These are phyloP conservation scores for Anodontia alba DNA, from an alignment of 2,888 invertebrate genomes.

Conservation along the genomic window DNA sequence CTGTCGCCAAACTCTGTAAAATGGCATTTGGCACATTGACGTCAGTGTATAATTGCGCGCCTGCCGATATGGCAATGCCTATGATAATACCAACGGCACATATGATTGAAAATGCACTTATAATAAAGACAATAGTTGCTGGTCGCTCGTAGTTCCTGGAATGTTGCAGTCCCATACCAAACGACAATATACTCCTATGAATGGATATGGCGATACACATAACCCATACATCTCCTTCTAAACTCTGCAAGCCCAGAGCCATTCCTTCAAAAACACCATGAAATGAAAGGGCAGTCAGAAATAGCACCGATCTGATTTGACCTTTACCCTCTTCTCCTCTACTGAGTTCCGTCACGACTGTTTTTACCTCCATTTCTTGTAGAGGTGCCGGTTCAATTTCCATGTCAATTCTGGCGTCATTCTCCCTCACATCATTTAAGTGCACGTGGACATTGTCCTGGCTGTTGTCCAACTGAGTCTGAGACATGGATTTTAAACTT, in stretches of 20 bases:
- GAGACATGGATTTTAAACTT: slow-evolving; percentile 54
- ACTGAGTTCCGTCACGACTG: slow-evolving; percentile 76
- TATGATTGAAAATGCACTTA: slow-evolving; percentile 73
- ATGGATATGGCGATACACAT: slow-evolving; percentile 77
- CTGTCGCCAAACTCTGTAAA: slow-evolving; percentile 78
- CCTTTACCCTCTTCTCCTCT: slow-evolving; percentile 71
- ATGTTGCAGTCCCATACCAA: slow-evolving; percentile 77
- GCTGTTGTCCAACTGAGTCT: background rate
- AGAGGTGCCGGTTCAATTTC: slow-evolving; percentile 67
- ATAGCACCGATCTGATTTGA: slow-evolving; percentile 77
- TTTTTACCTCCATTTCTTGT: slow-evolving; percentile 74
- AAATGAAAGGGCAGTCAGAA: slow-evolving; percentile 77
- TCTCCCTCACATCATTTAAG: slow-evolving; percentile 20
- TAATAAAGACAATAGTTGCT: slow-evolving; percentile 74
- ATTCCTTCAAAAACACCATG: slow-evolving; percentile 81
- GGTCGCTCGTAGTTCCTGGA: slow-evolving; percentile 75
- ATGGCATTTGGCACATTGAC: slow-evolving; percentile 79
- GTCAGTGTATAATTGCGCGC: slow-evolving; percentile 76
- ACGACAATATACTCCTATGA: slow-evolving; percentile 78
- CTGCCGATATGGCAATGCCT: slow-evolving; percentile 77
- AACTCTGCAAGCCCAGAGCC: slow-evolving; percentile 75
- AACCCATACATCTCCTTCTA: slow-evolving; percentile 77
- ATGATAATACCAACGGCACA: slow-evolving; percentile 77
- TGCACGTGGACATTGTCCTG: slow-evolving; percentile 40
- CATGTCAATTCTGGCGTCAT: slow-evolving; percentile 44